Percentiles rank a stretch among this genome's conserved stretches.
Conservation (phyloP, 2,113 vertebrate species). For the Ophiodon elongatus region DNA sequence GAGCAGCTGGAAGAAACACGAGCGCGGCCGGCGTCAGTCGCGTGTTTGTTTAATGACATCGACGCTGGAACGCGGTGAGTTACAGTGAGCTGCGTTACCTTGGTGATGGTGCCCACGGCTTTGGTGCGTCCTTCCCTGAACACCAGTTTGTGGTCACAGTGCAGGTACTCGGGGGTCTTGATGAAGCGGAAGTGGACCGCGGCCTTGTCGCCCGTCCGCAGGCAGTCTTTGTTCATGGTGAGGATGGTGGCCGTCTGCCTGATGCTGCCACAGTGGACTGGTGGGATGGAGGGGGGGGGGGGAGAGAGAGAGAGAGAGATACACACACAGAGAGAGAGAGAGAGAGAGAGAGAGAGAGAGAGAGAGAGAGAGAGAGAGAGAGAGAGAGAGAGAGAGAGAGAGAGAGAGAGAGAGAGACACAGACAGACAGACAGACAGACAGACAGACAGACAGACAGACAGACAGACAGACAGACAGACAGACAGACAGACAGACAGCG, state of each 20-base stretch:
- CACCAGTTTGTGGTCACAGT: constrained; percentile 95
- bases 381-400: neutral
- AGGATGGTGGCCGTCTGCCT: constrained; percentile 96
- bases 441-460: neutral
- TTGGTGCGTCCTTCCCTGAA: constrained; percentile 97
- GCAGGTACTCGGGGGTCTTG: constrained; percentile 95
- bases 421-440: neutral
- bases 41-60: neutral
- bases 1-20: constrained; percentile 84
- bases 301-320: neutral
- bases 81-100: constrained; percentile 80
- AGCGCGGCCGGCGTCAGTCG: too few relatives aligned
- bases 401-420: neutral
- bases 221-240: constrained; percentile 96
- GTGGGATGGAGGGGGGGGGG: neutral
- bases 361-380: neutral
- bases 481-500: neutral
- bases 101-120: constrained; percentile 96
- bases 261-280: constrained; percentile 98
- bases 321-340: neutral
- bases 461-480: neutral
- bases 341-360: neutral
- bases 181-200: constrained; percentile 97
- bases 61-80: neutral
- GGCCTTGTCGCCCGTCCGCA: constrained; percentile 96